Base-by-base conservation (phyloP, 1,140 invertebrate genomes). In the Dolichoris vasculosae region DNA sequence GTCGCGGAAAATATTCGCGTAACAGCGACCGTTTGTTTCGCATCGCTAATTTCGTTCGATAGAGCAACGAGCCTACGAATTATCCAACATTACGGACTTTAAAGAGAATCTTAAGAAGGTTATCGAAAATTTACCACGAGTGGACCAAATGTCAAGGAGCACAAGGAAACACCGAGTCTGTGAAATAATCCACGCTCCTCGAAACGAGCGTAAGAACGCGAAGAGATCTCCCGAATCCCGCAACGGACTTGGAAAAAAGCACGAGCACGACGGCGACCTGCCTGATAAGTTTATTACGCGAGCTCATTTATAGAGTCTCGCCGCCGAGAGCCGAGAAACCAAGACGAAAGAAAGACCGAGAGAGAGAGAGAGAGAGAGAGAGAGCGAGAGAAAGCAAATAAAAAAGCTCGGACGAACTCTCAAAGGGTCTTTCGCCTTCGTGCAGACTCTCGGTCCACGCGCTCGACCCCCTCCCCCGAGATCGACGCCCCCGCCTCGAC, bases 381-480 rank as follows among this genome's bases (percentile, higher is more conserved):
- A 4, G 9, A 35, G 6, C 11, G 32, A 69, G 38, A 46, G 32
- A 46, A 46, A 30, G 38, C 0, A 38, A 20, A 38, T 1, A 75
- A 75, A 75, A 46, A 38, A n/a, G 26, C 17, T 0, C 38, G 40
- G 71, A 46, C 15, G 6, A 75, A 7, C 8, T 0, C 6, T 43
- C 4, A 23, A 75, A 40, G 40, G 26, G 38, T 43, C 23, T 11
- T 35, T 13, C 64, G 64, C 32, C 35, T 67, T 67, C 64, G 64
- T 32, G 64, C n/a, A 67, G 64, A 46, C 40, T 46, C 23, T 46
- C 71, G 71, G 38, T 46, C 71, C 71, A 43, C 71, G 71, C 71
- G 38, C 81, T 2, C 40, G 0, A 76, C 3, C 9, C 51, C 59
- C 63, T 20, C 30, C 78, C n/a, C 63, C 78, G 35, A 6, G 9